A percentile compares a stretch with the other conserved stretches of the same genome.
Evolutionary conservation across 1,140 invertebrate genomes (phyloP).

Genomic region (Dryas iulia): DNA sequence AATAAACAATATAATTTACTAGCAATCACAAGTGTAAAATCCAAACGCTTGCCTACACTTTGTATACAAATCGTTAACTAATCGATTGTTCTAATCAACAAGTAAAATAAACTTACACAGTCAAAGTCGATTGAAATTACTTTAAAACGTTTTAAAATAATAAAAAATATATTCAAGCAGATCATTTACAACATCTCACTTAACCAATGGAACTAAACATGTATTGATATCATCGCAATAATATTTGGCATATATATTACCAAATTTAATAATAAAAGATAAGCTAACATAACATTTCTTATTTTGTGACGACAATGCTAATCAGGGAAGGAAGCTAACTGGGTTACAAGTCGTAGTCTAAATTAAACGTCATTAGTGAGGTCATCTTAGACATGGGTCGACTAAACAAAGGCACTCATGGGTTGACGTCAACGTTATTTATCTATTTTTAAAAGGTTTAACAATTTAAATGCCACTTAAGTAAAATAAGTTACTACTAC

Average conservation of each 20-base stretch:
- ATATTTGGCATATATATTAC: slow-evolving; percentile 9
- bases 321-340: background rate
- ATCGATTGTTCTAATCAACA: background rate
- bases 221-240: background rate
- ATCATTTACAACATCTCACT: background rate
- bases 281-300: slow-evolving; percentile 11
- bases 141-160: background rate
- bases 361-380: background rate
- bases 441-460: background rate
- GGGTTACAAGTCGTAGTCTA: background rate
- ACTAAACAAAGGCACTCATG: background rate
- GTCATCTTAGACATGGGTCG: background rate
- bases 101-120: background rate
- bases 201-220: slow-evolving; percentile 13
- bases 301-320: background rate
- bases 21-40: background rate
- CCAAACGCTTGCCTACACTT: background rate
- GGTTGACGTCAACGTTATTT: background rate
- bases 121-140: background rate
- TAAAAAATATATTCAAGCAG: background rate
- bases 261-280: slow-evolving; percentile 22
- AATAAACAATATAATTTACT: background rate
- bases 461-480: background rate
- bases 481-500: background rate
- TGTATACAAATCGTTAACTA: background rate